Conservation (phyloP, 2,888 invertebrate genomes). For the Pseudolycoriella hygida region DNA sequence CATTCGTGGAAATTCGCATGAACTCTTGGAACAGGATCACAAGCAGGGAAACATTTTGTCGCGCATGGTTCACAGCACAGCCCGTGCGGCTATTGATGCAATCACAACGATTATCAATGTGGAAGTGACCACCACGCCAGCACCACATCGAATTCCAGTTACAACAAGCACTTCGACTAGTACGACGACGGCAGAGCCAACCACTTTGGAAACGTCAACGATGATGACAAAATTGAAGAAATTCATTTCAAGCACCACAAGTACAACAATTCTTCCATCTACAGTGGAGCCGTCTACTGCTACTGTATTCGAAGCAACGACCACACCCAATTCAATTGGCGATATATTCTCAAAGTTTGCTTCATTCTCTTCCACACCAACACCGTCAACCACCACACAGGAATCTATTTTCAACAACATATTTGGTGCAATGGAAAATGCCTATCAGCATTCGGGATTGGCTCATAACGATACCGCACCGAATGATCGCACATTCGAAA, state of each 20-base stretch:
- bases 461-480: conserved; percentile 22
- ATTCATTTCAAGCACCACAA: conserved; percentile 13
- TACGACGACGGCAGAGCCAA: conserved; percentile 17
- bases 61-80: conserved; percentile 27
- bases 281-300: conserved; percentile 8
- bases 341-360: conserved; percentile 12
- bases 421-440: conserved; percentile 25
- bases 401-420: conserved; percentile 25
- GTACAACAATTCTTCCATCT: conserved; percentile 15
- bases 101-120: conserved; percentile 28
- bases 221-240: conserved; percentile 28
- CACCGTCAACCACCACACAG: conserved; percentile 17
- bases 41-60: conserved; percentile 15
- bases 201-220: conserved; percentile 19
- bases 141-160: conserved; percentile 9
- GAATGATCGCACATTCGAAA: conserved; percentile 28
- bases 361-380: conserved; percentile 9
- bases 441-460: conserved; percentile 25
- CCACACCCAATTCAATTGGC: conserved; percentile 20
- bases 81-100: conserved; percentile 20
- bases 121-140: conserved; percentile 15
- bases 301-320: conserved; percentile 15
- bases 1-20: conserved; percentile 13
- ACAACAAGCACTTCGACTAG: conserved; percentile 21
- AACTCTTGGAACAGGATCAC: conserved; percentile 14